These are phyloP conservation scores for Drosophila quinaria DNA, from an alignment of 2,888 invertebrate species.

Conservation along the genomic window DNA sequence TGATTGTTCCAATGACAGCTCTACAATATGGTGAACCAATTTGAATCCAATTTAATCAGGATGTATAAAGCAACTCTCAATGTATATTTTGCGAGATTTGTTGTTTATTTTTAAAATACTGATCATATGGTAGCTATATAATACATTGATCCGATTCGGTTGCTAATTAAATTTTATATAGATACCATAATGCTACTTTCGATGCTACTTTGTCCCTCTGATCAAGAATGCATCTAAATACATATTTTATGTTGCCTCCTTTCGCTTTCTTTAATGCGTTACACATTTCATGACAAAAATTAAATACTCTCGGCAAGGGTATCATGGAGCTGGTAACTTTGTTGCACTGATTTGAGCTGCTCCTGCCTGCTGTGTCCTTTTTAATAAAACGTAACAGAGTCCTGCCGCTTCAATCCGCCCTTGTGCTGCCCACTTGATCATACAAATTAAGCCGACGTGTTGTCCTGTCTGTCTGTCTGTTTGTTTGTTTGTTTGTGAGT, in stretches of 20 bases:
- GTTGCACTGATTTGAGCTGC: constrained; percentile 66
- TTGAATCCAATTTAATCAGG: background rate
- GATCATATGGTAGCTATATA: no score
- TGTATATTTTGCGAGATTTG: no score
- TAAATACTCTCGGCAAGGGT: background rate
- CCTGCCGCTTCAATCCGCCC: background rate
- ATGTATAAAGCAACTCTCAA: background rate
- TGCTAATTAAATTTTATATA: no score
- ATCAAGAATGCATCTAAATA: no score
- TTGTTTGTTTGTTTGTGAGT: constrained; percentile 51
- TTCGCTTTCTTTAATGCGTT: background rate
- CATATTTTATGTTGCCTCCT: no score
- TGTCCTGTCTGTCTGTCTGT: constrained; percentile 42
- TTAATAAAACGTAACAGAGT: constrained; percentile 67
- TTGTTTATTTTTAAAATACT: no score
- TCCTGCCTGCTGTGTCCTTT: constrained; percentile 59
- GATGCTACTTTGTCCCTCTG: no score
- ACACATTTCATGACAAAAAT: background rate
- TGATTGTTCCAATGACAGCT: no score
- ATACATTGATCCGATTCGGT: no score
- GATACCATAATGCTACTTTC: no score
- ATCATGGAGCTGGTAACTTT: constrained; percentile 62
- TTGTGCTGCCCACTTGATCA: constrained; percentile 51
- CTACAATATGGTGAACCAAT: background rate
- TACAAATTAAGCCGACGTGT: constrained; percentile 78